phyloP scores from a whole-genome alignment of 2,888 invertebrate genomes.

The Esperia sulphurella region DNA sequence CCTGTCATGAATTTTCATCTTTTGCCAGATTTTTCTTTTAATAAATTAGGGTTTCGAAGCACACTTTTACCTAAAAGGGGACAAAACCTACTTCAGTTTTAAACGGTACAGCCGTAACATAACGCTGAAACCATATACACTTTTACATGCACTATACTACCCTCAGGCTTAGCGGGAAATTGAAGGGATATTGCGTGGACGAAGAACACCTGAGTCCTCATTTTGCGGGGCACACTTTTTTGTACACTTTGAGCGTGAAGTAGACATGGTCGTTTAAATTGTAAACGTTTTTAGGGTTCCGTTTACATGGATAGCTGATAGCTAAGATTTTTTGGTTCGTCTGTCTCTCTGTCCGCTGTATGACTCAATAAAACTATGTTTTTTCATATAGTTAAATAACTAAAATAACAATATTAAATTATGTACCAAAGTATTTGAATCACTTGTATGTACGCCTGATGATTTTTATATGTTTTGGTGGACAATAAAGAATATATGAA shows the following conservation, averaged over 20 bases:
- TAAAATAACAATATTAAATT: too few species aligned
- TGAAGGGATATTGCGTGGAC: background rate
- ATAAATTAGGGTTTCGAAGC: background rate
- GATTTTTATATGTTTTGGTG: too few species aligned
- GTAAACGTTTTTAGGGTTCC: background rate
- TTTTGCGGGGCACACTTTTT: background rate
- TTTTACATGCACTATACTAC: too few species aligned
- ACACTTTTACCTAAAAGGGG: background rate
- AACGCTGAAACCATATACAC: background rate
- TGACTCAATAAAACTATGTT: too few species aligned
- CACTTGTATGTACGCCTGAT: too few species aligned
- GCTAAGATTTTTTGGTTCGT: too few species aligned
- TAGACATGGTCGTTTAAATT: background rate
- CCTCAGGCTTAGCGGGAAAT: background rate
- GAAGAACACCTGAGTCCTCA: background rate
- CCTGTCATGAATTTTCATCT: too few species aligned
- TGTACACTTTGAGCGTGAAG: background rate
- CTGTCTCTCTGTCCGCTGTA: too few species aligned
- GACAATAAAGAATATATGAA: too few species aligned
- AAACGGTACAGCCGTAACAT: background rate
- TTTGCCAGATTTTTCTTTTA: background rate
- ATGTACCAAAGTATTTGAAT: too few species aligned
- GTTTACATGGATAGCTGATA: background rate
- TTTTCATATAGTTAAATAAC: too few species aligned
- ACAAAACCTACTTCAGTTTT: background rate